phyloP scores from a whole-genome alignment of 2,797 vertebrate genomes.

The Moxostoma hubbsi region DNA sequence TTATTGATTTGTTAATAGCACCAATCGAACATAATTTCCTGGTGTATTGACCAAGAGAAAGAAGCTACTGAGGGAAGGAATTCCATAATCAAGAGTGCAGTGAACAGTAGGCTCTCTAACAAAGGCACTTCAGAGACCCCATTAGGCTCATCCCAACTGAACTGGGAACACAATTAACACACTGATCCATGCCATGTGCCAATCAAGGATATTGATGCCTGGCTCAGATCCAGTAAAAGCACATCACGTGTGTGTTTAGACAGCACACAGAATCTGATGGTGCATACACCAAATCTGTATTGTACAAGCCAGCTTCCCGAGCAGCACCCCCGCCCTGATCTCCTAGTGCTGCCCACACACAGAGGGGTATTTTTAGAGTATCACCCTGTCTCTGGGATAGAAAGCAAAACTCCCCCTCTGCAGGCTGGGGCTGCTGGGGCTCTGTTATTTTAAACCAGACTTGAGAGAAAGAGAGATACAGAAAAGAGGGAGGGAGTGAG shows the following conservation, averaged over 20 bases:
- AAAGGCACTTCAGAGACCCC: conserved; percentile 12
- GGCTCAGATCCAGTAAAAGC: conserved; percentile 16
- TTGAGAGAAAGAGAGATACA: conserved; percentile 67
- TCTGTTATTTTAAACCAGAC: conserved; percentile 85
- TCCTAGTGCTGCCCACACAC: conserved; percentile 72
- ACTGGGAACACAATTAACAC: conserved; percentile 34
- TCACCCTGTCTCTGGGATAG: conserved; percentile 79
- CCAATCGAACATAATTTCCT: conserved; percentile 54
- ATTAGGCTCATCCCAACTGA: conserved; percentile 2
- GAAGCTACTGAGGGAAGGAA: conserved; percentile 53
- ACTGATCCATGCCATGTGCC: neutral
- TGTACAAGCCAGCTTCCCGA: conserved; percentile 66
- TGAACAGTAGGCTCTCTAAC: conserved; percentile 19
- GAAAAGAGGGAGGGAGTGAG: conserved; percentile 71
- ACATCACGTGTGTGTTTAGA: conserved; percentile 12
- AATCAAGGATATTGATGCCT: conserved; percentile 15
- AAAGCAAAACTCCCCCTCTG: conserved; percentile 77
- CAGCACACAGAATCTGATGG: conserved; percentile 25
- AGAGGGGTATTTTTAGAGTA: conserved; percentile 79
- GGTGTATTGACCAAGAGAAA: conserved; percentile 28
- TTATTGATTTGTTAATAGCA: conserved; percentile 70
- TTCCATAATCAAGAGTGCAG: conserved; percentile 54
- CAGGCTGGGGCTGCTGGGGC: conserved; percentile 76
- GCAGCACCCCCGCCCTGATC: conserved; percentile 57
- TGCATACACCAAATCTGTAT: conserved; percentile 64